Percentiles rank a stretch among this genome's conserved stretches.
These are phyloP conservation scores for Heliconius congener DNA, from an alignment of 1,140 invertebrate species.

Conservation along the genomic window DNA sequence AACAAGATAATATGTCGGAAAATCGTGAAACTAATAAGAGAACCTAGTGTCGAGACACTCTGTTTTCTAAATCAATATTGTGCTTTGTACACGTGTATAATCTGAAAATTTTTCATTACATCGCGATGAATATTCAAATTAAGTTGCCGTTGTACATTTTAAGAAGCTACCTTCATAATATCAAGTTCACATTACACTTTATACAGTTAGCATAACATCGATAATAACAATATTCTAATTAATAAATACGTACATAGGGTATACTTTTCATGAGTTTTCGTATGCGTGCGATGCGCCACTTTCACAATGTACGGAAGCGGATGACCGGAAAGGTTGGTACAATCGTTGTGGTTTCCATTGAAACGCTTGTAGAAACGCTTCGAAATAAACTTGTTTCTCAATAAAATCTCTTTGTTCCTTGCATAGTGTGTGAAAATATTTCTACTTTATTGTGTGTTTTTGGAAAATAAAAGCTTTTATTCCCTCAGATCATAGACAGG, in stretches of 20 bases:
- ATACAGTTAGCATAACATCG: not conserved
- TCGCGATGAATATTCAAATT: too few relatives aligned
- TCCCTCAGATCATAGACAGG: too few relatives aligned
- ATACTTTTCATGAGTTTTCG: constrained; percentile 38
- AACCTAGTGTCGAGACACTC: too few relatives aligned
- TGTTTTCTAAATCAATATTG: too few relatives aligned
- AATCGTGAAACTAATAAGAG: too few relatives aligned
- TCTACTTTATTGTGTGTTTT: not conserved
- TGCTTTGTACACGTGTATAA: too few relatives aligned
- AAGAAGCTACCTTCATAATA: not conserved
- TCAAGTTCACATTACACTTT: not conserved
- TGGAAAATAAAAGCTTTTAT: too few relatives aligned
- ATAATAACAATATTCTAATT: not conserved
- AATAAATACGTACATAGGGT: constrained; percentile 26
- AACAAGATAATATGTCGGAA: too few relatives aligned
- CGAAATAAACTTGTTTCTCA: constrained; percentile 6
- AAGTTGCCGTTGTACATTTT: not conserved
- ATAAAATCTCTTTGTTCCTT: constrained; percentile 13
- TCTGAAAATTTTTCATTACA: too few relatives aligned
- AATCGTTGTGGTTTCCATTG: constrained; percentile 17
- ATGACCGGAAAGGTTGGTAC: constrained; percentile 39
- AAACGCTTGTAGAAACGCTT: constrained; percentile 5
- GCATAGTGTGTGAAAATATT: not conserved
- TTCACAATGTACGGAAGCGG: constrained; percentile 49
- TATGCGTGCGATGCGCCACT: constrained; percentile 40